phyloP scores from a whole-genome alignment of 35 echinoderm and acorn worm genomes.

The Apostichopus parvimensis region DNA sequence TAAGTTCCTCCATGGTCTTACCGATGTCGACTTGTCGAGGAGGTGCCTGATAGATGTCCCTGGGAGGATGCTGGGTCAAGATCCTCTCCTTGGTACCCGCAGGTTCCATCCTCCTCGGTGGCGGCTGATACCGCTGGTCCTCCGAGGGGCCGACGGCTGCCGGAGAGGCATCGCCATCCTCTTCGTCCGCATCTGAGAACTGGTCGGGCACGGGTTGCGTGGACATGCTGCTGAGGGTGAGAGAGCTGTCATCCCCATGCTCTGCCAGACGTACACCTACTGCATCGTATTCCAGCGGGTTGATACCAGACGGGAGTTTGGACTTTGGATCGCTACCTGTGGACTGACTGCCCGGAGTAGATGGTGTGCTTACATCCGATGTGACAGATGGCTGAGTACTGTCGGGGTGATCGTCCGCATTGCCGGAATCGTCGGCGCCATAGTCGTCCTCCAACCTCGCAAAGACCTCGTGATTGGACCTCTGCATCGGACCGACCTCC shows the following conservation, averaged over 20 bases:
- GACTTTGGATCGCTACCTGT: constrained; percentile 43
- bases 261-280: constrained; percentile 83
- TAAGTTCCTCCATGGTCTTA: constrained; percentile 81
- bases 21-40: constrained; percentile 66
- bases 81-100: constrained; percentile 44
- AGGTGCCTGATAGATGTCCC: neutral
- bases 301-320: constrained; percentile 72
- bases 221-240: constrained; percentile 62
- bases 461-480: constrained; percentile 42
- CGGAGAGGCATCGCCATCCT: constrained; percentile 33
- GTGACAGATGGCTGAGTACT: constrained; percentile 61
- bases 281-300: constrained; percentile 91
- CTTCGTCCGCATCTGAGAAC: constrained; percentile 95
- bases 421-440: constrained; percentile 36
- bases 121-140: neutral
- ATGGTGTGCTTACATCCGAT: constrained; percentile 67
- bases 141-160: neutral
- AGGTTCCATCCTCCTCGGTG: neutral
- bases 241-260: constrained; percentile 77
- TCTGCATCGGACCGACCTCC: constrained; percentile 26
- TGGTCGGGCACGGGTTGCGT: constrained; percentile 85
- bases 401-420: constrained; percentile 58
- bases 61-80: neutral
- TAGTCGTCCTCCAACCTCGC: constrained; percentile 45
- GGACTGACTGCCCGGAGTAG: constrained; percentile 59